A percentile compares a stretch with the other conserved stretches of the same genome.
Evolutionary conservation across 1,140 invertebrate genomes (phyloP).

Genomic region (Doryteuthis pealeii): DNA sequence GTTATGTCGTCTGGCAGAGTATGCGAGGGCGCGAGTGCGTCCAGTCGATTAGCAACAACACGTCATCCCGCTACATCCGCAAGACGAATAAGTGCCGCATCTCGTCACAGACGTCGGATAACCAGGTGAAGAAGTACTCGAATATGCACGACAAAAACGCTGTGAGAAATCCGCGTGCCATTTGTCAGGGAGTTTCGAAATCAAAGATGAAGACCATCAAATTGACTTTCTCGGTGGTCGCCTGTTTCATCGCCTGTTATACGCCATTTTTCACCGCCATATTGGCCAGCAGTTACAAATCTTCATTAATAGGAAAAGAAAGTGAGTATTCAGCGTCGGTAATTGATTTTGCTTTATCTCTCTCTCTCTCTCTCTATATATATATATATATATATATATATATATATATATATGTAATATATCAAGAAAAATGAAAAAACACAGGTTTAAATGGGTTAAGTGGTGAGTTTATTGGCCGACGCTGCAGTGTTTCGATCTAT

Average conservation of each 20-base stretch:
- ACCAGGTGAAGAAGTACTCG: neutral
- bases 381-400: too few species aligned
- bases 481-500: too few species aligned
- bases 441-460: too few species aligned
- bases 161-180: slow-evolving; percentile 21
- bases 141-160: neutral
- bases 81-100: slow-evolving; percentile 1
- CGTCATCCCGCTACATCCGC: neutral
- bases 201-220: slow-evolving; percentile 75
- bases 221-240: slow-evolving; percentile 74
- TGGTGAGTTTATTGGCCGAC: too few species aligned
- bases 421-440: too few species aligned
- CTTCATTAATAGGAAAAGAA: too few species aligned
- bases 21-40: slow-evolving; percentile 24
- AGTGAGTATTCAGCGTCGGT: too few species aligned
- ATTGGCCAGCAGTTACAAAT: neutral
- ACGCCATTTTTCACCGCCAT: slow-evolving; percentile 66
- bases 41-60: neutral
- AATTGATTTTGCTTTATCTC: too few species aligned
- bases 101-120: neutral
- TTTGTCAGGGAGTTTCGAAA: slow-evolving; percentile 27
- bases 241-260: slow-evolving; percentile 73
- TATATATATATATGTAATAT: too few species aligned
- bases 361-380: too few species aligned
- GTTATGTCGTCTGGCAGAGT: slow-evolving; percentile 62